Evolutionary conservation across 2,797 vertebrate genomes (phyloP), one percentile per base, ranked within the genome.

Genomic region (Craterocephalus amniculus): DNA sequence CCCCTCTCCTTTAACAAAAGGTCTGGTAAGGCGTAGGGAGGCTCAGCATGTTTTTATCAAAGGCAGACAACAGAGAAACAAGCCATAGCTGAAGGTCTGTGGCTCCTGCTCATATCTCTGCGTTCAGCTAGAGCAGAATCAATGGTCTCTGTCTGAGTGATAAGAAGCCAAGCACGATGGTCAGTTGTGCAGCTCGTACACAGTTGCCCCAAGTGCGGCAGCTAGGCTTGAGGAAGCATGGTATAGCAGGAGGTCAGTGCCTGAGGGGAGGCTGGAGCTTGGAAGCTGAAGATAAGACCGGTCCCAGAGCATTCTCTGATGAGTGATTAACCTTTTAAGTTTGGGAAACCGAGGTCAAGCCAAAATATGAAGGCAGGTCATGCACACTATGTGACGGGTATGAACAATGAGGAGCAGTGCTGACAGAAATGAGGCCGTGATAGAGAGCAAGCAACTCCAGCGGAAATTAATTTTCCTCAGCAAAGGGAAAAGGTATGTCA

Each of bases 1-100:
- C 81, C 80, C 49, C 60, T 81, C 75, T 84, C 60, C 71, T 81
- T 72, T 64, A 87, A 91, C 89, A 91, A 90, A 60, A 61, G 74
- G 64, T 35, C 76, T 76, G 86, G 71, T 86, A 83, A 84, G 58
- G 80, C 18, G 0, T 16, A 48, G 58, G 64, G 34, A 80, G 62
- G 69, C 69, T 51, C 62, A 54, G 58, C 6, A 35, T 78, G 73
- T 79, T 89, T 52, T 89, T 81, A 89, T 90, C 87, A 85, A 70
- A 72, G 79, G 72, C 63, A 48, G 79, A 86, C 78, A 83, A 87
- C 70, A 76, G 61, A 77, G 49, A 71, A 81, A 70, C 72, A 66
- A 66, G 61, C 66, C 51, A 34, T 54, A 60, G 69, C 59, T 69
- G 72, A 79, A 77, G 63, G 66, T 81, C 63, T 65, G 52, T 29